Base-by-base conservation (phyloP, 2,797 vertebrate genomes). In the Melanotaenia trifasciata region DNA sequence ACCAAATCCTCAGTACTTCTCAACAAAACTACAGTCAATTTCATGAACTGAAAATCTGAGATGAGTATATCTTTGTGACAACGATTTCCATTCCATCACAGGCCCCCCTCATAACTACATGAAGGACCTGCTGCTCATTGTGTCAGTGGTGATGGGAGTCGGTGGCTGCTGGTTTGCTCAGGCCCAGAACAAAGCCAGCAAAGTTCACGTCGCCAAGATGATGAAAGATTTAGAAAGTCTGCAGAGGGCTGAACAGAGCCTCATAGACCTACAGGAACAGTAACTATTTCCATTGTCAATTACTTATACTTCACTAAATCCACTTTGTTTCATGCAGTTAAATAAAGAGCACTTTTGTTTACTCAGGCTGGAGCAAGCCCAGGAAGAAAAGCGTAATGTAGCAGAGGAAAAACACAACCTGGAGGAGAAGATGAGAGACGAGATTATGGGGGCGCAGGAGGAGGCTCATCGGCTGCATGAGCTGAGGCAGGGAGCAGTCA, bases 181-280 rank as follows among this genome's bases (percentile, higher is more conserved):
- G 83, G 94, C 94, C 1, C 98, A 99, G 87, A 99, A 96, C 94
- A 98, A 97, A 93, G 89, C 93, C 69, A 98, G 97, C 43, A 98
- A 97, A 92, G 90, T 97, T 75, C 97, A 99, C 84, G 94, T 99
- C 69, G 80, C 95, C 84, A 98, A 96, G 94, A 99, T 99, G 98
- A 99, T 99, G 93, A 99, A 97, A 93, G 98, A 99, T 78, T 93
- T 99, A 85, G 98, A 99, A 86, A 98, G 98, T 80, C 95, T 99
- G 9, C 98, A 99, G 81, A 96, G 92, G 47, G 98, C 98, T 75
- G 98, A 99, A 62, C 95, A 96, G 85, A 98, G 97, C 86, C 96
- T 99, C 45, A 91, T 89, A 78, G 98, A 99, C 69, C 91, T 99
- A 70, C 98, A 99, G 80, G 97, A 96, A 88, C 98, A 96, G 98